phyloP scores from a whole-genome alignment of 2,113 vertebrate genomes.

The Glareola pratincola region DNA sequence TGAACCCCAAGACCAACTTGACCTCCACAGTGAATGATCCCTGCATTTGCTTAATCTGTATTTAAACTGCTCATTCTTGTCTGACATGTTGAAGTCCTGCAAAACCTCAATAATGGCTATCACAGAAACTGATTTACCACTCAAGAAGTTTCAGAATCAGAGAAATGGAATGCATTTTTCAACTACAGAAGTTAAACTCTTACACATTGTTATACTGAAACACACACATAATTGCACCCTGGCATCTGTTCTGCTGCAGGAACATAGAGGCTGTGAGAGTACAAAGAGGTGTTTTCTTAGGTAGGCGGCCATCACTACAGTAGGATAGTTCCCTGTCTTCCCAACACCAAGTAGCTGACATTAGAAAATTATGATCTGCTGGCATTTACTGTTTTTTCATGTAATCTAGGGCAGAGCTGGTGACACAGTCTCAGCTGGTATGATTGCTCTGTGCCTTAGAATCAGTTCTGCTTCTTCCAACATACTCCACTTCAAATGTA shows the following conservation, averaged over 20 bases:
- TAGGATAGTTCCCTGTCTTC: neutral
- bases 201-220: neutral
- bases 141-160: neutral
- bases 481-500: neutral
- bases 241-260: neutral
- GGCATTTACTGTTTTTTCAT: neutral
- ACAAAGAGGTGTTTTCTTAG: neutral
- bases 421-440: neutral
- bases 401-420: neutral
- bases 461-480: neutral
- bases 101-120: neutral
- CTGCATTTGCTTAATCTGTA: neutral
- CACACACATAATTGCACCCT: neutral
- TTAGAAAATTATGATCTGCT: neutral
- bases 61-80: neutral
- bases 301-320: neutral
- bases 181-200: neutral
- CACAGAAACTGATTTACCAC: neutral
- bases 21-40: neutral
- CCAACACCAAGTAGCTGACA: neutral
- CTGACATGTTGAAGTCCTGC: neutral
- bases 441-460: neutral
- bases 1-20: neutral
- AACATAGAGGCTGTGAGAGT: neutral
- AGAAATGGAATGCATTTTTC: neutral